These are phyloP conservation scores for Prenolepis imparis DNA, from an alignment of 2,888 invertebrate genomes.

Conservation along the genomic window DNA sequence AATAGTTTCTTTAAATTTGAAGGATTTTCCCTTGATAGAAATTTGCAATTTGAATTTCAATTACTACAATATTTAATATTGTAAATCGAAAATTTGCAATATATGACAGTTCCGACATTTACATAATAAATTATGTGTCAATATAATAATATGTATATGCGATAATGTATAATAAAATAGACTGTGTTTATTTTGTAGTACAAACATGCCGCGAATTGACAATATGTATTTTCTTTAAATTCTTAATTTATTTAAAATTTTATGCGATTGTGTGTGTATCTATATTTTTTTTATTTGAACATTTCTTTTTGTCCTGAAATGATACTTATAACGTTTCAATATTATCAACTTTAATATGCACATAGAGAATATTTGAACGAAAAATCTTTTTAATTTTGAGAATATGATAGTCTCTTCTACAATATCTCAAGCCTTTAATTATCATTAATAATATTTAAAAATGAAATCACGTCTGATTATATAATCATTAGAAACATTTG, in stretches of 20 bases:
- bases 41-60: constrained; percentile 12
- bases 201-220: not conserved
- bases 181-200: not conserved
- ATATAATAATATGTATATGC: not conserved
- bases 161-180: not conserved
- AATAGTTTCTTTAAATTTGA: too few relatives aligned
- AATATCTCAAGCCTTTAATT: not conserved
- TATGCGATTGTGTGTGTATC: not conserved
- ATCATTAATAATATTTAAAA: not conserved
- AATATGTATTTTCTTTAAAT: not conserved
- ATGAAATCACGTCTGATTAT: not conserved
- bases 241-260: constrained; percentile 32
- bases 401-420: not conserved
- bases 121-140: not conserved
- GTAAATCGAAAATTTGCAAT: constrained; percentile 10
- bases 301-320: not conserved
- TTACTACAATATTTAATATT: constrained; percentile 20
- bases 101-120: not conserved
- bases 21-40: not conserved
- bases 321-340: constrained; percentile 10
- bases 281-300: not conserved
- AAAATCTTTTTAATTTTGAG: not conserved
- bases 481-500: constrained; percentile 6
- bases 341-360: not conserved
- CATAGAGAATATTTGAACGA: not conserved